Evolutionary conservation across 2,113 vertebrate genomes (phyloP), one percentile per base, ranked within the genome.

Genomic region (Porphyrio hochstetteri): DNA sequence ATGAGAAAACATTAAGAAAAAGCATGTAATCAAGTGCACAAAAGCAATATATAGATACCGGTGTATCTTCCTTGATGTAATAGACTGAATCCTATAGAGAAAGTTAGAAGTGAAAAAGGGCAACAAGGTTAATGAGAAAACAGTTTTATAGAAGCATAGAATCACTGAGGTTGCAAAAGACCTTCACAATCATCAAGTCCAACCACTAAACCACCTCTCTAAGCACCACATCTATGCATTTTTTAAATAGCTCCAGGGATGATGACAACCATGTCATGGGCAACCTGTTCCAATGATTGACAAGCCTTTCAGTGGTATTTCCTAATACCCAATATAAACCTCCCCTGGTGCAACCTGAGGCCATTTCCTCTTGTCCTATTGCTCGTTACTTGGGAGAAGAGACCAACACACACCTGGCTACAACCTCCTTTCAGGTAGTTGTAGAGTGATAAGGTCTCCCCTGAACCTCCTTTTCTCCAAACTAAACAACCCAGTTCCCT

Each of bases 371-470:
- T 61, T 0, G 0, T 40, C 19, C 33, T 44, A 44, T 44, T 16
- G 8, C 42, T 44, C 42, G 6, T 24, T 5, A 50, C 18, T 10
- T 24, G 8, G 12, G 3, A 50, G 21, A 68, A 69, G 31, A 69
- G 40, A 33, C 20, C 0, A 0, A 27, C 5, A 0, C 18, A 19
- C 46, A 74, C n/a, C n/a, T 48, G 4, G 0, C 25, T 48, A 40
- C 40, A 42, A 10, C 35, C 27, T 67, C 33, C 24, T 36, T 20
- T 42, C 25, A 50, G 48, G 40, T 1, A 36, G 35, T 3, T 56
- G 25, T 10, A 75, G n/a, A 33, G 12, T 0, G 0, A 16, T 9
- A 8, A 48, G 20, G 13, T 68, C 36, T 24, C 28, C 9, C 53
- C 11, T 10, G 2, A 48, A 11, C 5, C 53, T 48, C 7, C 4